Base-by-base conservation (phyloP, 2,888 invertebrate species). In the Megastigmus dorsalis region DNA sequence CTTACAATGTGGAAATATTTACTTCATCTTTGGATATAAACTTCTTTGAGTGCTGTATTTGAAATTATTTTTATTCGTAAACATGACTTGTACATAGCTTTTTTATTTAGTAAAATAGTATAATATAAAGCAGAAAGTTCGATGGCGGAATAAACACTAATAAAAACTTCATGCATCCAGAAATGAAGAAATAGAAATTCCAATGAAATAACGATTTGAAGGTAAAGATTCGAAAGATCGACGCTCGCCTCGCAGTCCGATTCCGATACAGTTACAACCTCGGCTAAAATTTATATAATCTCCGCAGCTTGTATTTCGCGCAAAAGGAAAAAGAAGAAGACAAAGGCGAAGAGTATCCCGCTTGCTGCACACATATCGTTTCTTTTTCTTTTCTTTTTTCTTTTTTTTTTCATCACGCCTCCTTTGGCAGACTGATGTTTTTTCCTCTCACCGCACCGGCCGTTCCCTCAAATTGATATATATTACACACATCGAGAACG, bases 381-480 rank as follows among this genome's bases (percentile, higher is more conserved):
- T n/a, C n/a, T n/a, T n/a, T n/a, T 15, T 41, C n/a, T 20, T 26
- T 36, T 20, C 6, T 55, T 20, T 28, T 10, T 10, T 26, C 23
- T 54, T 55, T 18, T 20, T 62, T 33, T 48, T 23, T 15, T 30
- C 36, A 26, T 62, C 65, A 18, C 62, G 48, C 63, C 33, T 45
- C 20, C 45, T 10, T n/a, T 52, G 33, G 23, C 62, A 33, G n/a
- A n/a, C n/a, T n/a, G n/a, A 36, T 48, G 23, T 43, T 70, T 70
- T 68, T 62, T 62, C 26, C 38, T 54, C 62, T 30, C 70, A 9
- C 50, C 36, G 18, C 20, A 6, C 13, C 28, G 4, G 6, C 41
- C 52, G 7, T 15, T n/a, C 15, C n/a, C 30, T 9, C 65, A 41
- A 73, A 73, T 73, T 73, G 73, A 67, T 73, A 67, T 55, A 48